phyloP scores from a whole-genome alignment of 2,888 invertebrate species.

The Diarsia mendica region DNA sequence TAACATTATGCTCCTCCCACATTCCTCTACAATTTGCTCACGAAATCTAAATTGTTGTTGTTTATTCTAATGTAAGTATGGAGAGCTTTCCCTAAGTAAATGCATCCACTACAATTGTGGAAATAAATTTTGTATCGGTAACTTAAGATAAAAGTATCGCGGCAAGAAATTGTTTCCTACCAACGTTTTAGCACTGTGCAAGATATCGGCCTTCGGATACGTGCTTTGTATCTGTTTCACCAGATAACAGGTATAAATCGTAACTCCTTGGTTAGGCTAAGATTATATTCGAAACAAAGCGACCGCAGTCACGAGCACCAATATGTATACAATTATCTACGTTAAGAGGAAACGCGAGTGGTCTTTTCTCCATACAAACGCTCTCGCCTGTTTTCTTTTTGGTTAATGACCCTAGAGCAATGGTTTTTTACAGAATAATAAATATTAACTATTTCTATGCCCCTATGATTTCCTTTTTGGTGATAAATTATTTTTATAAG shows the following conservation, averaged over 20 bases:
- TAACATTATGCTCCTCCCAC: slow-evolving; percentile 1
- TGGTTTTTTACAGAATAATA: too few species aligned
- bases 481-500: too few species aligned
- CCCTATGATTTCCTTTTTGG: too few species aligned
- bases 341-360: too few species aligned
- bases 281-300: slow-evolving; percentile 34
- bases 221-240: slow-evolving; percentile 33
- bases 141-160: slow-evolving; percentile 30
- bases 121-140: slow-evolving; percentile 14
- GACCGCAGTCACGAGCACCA: not conserved
- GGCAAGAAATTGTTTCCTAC: slow-evolving; percentile 16
- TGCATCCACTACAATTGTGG: not conserved
- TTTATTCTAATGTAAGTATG: slow-evolving; percentile 8
- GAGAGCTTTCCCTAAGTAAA: slow-evolving; percentile 23
- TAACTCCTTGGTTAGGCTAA: slow-evolving; percentile 30
- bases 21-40: not conserved
- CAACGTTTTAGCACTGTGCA: slow-evolving; percentile 9
- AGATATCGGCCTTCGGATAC: slow-evolving; percentile 32
- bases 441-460: too few species aligned
- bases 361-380: too few species aligned
- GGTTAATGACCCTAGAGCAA: too few species aligned
- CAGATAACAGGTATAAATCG: slow-evolving; percentile 39
- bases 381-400: too few species aligned
- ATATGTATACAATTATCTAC: too few species aligned
- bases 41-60: slow-evolving; percentile 13